These are phyloP conservation scores for Orchestes rusci DNA, from an alignment of 2,888 invertebrate species.

Conservation along the genomic window DNA sequence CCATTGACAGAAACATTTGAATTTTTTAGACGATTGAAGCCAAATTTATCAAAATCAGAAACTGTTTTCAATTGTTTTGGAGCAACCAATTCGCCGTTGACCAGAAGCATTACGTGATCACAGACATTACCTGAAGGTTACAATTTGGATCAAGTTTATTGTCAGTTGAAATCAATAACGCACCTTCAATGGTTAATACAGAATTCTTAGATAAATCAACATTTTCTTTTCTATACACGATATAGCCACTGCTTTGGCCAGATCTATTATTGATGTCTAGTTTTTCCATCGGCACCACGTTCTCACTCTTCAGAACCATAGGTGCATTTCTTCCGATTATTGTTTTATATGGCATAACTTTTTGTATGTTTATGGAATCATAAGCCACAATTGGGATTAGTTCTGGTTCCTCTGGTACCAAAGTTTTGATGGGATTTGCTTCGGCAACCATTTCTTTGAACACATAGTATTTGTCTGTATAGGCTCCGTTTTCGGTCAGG, in stretches of 20 bases:
- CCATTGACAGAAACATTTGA: constrained; percentile 31
- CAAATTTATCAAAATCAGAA: constrained; percentile 40
- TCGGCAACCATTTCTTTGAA: constrained; percentile 51
- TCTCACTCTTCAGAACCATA: constrained; percentile 15
- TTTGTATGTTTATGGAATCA: constrained; percentile 34
- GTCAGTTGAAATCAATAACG: background rate
- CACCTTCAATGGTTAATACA: constrained; percentile 38
- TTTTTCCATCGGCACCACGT: constrained; percentile 37
- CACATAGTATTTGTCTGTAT: constrained; percentile 61
- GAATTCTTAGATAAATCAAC: constrained; percentile 32
- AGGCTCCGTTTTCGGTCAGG: constrained; percentile 78
- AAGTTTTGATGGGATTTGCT: constrained; percentile 38
- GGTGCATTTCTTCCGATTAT: constrained; percentile 23
- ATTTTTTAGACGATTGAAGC: constrained; percentile 40
- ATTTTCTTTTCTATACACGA: constrained; percentile 44
- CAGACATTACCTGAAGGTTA: constrained; percentile 34
- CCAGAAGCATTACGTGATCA: constrained; percentile 48
- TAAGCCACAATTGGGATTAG: constrained; percentile 69
- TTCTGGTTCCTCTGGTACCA: constrained; percentile 60
- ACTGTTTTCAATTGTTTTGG: constrained; percentile 31
- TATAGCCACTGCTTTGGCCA: constrained; percentile 50
- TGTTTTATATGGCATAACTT: constrained; percentile 22
- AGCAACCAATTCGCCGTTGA: constrained; percentile 43
- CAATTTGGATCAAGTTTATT: background rate
- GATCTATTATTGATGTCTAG: constrained; percentile 45